Conservation (phyloP, 92 coral and sea anemone species). For the Metridium senile region DNA sequence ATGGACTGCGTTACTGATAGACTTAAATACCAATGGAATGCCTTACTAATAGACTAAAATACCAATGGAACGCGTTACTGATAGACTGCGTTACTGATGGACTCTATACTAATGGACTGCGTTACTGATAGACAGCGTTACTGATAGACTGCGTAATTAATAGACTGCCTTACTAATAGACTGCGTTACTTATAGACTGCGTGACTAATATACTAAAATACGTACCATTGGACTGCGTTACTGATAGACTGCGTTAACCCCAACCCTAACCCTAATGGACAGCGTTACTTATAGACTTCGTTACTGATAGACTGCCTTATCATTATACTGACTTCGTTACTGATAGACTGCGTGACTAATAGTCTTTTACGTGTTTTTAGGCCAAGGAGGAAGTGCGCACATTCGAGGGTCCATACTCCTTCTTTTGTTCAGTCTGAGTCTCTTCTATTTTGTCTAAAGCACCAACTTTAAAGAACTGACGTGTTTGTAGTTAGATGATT, state of each 20-base stretch:
- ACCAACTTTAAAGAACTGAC: neutral
- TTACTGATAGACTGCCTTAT: too few relatives aligned
- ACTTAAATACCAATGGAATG: too few relatives aligned
- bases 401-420: constrained; percentile 18
- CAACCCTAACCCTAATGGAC: too few relatives aligned
- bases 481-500: neutral
- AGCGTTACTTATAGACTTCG: too few relatives aligned
- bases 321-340: too few relatives aligned
- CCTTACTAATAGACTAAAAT: too few relatives aligned
- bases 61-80: too few relatives aligned
- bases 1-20: too few relatives aligned
- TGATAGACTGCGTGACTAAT: too few relatives aligned
- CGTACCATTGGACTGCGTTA: neutral
- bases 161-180: too few relatives aligned
- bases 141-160: too few relatives aligned
- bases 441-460: neutral
- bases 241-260: neutral
- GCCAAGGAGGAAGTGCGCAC: neutral
- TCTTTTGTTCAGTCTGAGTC: neutral
- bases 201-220: neutral
- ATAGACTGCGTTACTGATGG: neutral
- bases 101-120: neutral
- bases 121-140: neutral
- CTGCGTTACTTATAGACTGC: neutral
- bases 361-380: too few relatives aligned